Percentiles rank a stretch among this genome's conserved stretches.
These are phyloP conservation scores for Phalera bucephala DNA, from an alignment of 2,888 invertebrate species.

Conservation along the genomic window DNA sequence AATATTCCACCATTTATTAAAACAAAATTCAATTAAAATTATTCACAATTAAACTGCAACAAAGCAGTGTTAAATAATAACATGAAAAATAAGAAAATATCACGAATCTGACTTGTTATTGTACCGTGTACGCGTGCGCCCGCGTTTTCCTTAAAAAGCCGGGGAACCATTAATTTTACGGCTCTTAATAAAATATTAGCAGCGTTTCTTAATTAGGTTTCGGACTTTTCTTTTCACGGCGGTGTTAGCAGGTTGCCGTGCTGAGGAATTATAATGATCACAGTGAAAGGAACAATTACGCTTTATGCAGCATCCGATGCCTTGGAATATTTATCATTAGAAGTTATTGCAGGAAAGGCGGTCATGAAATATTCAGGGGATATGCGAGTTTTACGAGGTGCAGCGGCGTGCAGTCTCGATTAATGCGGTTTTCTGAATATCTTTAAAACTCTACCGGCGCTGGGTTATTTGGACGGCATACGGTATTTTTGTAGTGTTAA, in stretches of 20 bases:
- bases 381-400: background rate
- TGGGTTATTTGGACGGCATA: no score
- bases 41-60: background rate
- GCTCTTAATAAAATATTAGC: constrained; percentile 53
- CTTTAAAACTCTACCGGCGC: no score
- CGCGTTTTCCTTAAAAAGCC: constrained; percentile 27
- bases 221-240: constrained; percentile 28
- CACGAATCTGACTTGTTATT: constrained; percentile 3
- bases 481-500: no score
- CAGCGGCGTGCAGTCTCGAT: background rate
- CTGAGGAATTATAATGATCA: constrained; percentile 21
- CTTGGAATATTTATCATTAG: background rate
- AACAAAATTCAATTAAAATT: background rate
- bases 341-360: background rate
- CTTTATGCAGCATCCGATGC: constrained; percentile 1
- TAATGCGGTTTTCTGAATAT: background rate
- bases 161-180: constrained; percentile 48
- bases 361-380: background rate
- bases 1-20: background rate
- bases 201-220: constrained; percentile 53
- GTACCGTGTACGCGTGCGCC: constrained; percentile 30
- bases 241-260: constrained; percentile 22
- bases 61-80: no score
- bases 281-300: constrained; percentile 14
- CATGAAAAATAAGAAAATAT: no score